Percentiles rank a stretch among this genome's conserved stretches.
Conservation (phyloP, 2,888 invertebrate species). For the Idaea dimidiata region DNA sequence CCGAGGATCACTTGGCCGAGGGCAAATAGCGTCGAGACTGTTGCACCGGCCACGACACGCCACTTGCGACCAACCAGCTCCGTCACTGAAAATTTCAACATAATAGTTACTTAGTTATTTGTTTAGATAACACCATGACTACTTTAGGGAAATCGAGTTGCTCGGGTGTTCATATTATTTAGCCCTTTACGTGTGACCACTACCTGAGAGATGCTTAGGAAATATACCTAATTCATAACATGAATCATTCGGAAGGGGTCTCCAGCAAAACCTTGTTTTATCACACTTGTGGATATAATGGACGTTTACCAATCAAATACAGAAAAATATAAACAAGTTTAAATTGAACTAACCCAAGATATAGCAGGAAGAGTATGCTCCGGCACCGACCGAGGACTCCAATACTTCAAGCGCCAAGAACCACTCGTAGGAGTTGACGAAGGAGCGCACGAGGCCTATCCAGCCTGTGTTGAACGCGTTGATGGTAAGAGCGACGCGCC, state of each 20-base stretch:
- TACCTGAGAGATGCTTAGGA: no score
- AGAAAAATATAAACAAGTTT: no score
- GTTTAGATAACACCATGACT: neutral
- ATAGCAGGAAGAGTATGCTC: constrained; percentile 86
- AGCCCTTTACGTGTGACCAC: no score
- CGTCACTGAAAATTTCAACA: constrained; percentile 77
- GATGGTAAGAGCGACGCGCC: constrained; percentile 81
- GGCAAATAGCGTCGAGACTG: constrained; percentile 87
- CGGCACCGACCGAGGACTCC: constrained; percentile 85
- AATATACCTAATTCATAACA: no score
- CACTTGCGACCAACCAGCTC: constrained; percentile 89
- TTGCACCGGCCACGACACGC: constrained; percentile 86
- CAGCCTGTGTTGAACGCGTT: constrained; percentile 83
- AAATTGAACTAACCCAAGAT: constrained; percentile 80
- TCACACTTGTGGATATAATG: no score
- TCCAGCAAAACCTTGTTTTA: no score
- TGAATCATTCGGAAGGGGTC: no score
- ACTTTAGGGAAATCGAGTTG: neutral
- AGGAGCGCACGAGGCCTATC: constrained; percentile 84
- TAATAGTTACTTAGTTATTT: neutral
- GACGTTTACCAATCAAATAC: no score
- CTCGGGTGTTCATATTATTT: no score
- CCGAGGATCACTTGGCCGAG: constrained; percentile 87
- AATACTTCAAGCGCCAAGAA: constrained; percentile 86
- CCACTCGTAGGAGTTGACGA: constrained; percentile 85